These are phyloP conservation scores for Tetanocera ferruginea DNA, from an alignment of 2,888 invertebrate genomes.

Conservation along the genomic window DNA sequence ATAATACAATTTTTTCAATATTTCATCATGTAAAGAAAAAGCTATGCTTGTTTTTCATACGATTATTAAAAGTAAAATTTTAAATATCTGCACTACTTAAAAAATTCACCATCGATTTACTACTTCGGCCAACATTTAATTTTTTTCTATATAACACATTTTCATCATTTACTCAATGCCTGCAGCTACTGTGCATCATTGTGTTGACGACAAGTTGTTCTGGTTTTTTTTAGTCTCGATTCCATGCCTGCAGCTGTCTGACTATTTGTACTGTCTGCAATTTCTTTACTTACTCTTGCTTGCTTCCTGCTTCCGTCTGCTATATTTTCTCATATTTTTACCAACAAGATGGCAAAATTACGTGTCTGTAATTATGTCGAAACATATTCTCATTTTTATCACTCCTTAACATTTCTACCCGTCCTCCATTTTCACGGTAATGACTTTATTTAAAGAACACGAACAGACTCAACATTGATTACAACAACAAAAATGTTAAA, in stretches of 20 bases:
- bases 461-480: not conserved
- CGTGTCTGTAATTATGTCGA: conserved; percentile 14
- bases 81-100: too few species aligned
- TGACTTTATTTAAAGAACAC: not conserved
- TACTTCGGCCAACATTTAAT: too few species aligned
- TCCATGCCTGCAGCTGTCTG: not conserved
- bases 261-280: not conserved
- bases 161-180: not conserved
- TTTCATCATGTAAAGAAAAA: too few species aligned
- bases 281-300: not conserved
- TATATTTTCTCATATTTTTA: not conserved
- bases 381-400: not conserved
- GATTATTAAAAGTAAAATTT: not conserved
- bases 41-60: too few species aligned
- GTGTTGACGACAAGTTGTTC: not conserved
- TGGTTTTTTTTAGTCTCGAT: not conserved
- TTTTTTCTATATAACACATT: not conserved
- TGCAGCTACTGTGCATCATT: not conserved
- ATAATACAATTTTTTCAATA: too few species aligned
- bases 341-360: not conserved
- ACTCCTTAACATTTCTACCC: not conserved
- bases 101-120: too few species aligned
- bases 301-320: not conserved
- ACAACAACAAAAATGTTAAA: too few species aligned
- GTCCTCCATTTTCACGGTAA: not conserved